Evolutionary conservation across 23 tunicate species (phyloP), one percentile per base, ranked within the genome.

Genomic region (Halocynthia roretzi): DNA sequence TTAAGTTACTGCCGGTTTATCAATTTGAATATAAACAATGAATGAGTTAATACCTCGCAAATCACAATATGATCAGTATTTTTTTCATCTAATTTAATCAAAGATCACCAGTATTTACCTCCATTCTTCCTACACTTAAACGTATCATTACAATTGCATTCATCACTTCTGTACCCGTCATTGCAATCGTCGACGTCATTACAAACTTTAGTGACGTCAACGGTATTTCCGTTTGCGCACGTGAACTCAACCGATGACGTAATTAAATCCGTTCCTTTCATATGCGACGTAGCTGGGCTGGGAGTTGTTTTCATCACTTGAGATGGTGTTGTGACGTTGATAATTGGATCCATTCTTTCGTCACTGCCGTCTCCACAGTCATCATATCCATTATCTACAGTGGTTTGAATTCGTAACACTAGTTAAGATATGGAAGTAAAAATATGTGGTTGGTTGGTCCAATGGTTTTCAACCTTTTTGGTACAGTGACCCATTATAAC

Each of bases 341-440:
- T 48, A 14, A 58, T 14, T 65, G 70, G 19, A 10, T 1, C 78
- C 23, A 74, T 74, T 74, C 19, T 74, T 54, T 74, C 78, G 78
- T 74, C 78, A 74, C 78, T 74, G 14, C 56, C 31, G 64, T 74
- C 78, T 53, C 63, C 63, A 5, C 78, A 74, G 56, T 74, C 78
- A 62, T 74, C 78, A 8, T 4, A 8, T 10, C 78, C 78, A 64
- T 74, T 54, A 8, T 53, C 78, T 74, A 10, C 5, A 31, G 15
- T 31, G 4, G 44, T 31, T 31, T 31, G 44, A 31, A 31, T 31
- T 31, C 2, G 44, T 31, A 31, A 31, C 44, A 31, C 1, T 31
- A 31, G 44, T 31, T 31, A 0, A 31, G 44, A 31, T 31, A 31
- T 31, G 44, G 44, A 1, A 31, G 44, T 31, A 31, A 31, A 31